phyloP scores from a whole-genome alignment of 2,113 vertebrate species.

The Gavialis gangeticus region DNA sequence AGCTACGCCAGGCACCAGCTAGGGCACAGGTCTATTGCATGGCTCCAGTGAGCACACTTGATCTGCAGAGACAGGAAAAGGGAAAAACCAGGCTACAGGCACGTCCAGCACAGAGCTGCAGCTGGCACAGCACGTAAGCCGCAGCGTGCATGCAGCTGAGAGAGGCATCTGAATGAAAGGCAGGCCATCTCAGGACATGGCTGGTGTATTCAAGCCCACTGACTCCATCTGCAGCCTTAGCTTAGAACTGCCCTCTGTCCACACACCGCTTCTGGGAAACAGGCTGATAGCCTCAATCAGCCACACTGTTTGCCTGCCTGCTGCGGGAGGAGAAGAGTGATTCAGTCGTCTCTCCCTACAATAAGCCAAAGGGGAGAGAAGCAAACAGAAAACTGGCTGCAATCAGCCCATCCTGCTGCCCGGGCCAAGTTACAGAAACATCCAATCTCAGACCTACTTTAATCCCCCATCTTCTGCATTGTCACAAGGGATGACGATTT shows the following conservation, averaged over 20 bases:
- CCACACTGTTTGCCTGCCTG: neutral
- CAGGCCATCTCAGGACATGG: neutral
- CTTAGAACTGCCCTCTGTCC: neutral
- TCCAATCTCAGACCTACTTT: neutral
- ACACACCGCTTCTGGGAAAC: neutral
- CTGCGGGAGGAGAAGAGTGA: neutral
- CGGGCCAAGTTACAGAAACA: neutral
- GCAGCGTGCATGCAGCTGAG: neutral
- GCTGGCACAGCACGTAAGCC: neutral
- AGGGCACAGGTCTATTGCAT: neutral
- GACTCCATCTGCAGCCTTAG: neutral
- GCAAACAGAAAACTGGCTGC: too few species aligned
- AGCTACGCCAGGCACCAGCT: neutral
- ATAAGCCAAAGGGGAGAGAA: too few species aligned
- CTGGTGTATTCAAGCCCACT: neutral
- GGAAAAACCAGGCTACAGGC: neutral
- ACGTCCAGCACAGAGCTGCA: neutral
- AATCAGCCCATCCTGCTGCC: too few species aligned
- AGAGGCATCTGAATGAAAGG: neutral
- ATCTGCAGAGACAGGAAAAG: neutral
- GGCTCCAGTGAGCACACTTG: neutral
- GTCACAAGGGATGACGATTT: neutral
- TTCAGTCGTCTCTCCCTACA: too few species aligned
- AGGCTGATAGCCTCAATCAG: neutral
- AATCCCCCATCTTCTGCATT: neutral